A percentile compares a stretch with the other conserved stretches of the same genome.
phyloP scores from a whole-genome alignment of 2,888 invertebrate genomes.

The Nowickia ferox region DNA sequence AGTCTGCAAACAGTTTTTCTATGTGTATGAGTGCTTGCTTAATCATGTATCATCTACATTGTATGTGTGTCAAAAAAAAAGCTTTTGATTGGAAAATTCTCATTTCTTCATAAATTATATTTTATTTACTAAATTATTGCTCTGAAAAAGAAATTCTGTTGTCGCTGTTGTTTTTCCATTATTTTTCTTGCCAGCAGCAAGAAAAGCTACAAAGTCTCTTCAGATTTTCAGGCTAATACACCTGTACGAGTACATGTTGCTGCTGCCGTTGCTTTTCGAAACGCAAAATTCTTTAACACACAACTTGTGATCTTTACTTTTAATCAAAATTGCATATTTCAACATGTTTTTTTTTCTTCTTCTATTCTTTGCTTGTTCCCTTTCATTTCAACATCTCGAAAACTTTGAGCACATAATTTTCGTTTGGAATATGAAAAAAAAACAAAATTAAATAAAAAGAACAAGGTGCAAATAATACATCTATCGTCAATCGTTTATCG shows the following conservation, averaged over 20 bases:
- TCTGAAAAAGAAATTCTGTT: constrained; percentile 37
- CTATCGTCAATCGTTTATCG: constrained; percentile 66
- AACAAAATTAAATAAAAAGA: neutral
- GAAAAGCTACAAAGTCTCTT: constrained; percentile 28
- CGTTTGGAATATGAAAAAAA: neutral
- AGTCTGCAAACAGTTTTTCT: neutral
- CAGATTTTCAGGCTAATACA: constrained; percentile 23
- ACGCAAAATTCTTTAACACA: neutral
- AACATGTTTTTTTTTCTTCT: neutral
- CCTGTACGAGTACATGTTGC: constrained; percentile 41
- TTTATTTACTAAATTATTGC: constrained; percentile 34
- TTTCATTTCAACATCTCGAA: constrained; percentile 4
- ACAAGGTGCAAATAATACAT: constrained; percentile 61
- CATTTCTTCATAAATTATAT: constrained; percentile 38
- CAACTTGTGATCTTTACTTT: constrained; percentile 29
- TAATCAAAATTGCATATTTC: constrained; percentile 14
- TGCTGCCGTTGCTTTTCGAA: constrained; percentile 33
- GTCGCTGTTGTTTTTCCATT: constrained; percentile 4
- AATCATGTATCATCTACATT: constrained; percentile 4
- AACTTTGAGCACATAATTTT: constrained; percentile 54
- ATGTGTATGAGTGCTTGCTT: neutral
- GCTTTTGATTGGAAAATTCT: constrained; percentile 66
- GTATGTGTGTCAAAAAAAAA: constrained; percentile 25
- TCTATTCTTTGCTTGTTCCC: neutral
- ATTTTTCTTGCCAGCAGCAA: neutral